Conservation (phyloP, 2,888 invertebrate genomes). For the Apamea epomidion region DNA sequence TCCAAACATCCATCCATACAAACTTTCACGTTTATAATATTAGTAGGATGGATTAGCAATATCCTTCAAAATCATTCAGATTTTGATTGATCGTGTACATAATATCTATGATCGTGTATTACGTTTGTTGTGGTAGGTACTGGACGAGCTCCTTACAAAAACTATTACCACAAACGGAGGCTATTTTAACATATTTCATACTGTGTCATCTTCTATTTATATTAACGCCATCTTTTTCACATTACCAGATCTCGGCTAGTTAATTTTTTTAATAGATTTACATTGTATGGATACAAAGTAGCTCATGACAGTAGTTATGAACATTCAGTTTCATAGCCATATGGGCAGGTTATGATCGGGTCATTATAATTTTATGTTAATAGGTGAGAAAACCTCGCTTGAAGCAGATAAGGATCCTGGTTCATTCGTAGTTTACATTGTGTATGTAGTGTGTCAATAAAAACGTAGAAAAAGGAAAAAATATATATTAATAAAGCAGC, state of each 20-base stretch:
- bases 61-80: too few species aligned
- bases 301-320: neutral
- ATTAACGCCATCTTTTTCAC: too few species aligned
- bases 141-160: neutral
- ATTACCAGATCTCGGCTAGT: too few species aligned
- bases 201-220: neutral
- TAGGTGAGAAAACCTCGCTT: neutral
- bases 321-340: neutral
- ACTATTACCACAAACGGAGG: neutral
- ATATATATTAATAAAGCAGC: neutral
- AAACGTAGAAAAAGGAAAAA: neutral
- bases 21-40: too few species aligned
- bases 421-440: neutral
- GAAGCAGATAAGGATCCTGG: conserved; percentile 3
- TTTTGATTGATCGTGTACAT: too few species aligned
- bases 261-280: too few species aligned
- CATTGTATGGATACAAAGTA: neutral
- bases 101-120: too few species aligned
- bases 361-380: conserved; percentile 10
- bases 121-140: neutral
- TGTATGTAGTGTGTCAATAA: neutral
- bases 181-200: neutral
- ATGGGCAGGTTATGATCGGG: neutral
- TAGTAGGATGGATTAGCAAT: too few species aligned
- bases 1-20: too few species aligned